phyloP scores from a whole-genome alignment of 2,797 vertebrate genomes.

The Enteromius paludinosus region DNA sequence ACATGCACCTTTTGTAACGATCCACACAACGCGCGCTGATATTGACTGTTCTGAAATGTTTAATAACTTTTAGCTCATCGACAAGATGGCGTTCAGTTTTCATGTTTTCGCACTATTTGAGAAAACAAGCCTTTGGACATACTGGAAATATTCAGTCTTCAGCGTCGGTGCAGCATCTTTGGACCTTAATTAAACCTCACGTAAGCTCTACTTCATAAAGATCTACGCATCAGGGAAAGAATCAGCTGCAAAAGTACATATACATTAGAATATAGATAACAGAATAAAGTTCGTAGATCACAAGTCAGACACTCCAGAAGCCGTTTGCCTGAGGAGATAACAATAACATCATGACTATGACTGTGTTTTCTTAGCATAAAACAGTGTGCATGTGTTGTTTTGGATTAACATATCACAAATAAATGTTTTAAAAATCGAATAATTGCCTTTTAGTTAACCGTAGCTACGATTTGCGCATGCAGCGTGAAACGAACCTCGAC shows the following conservation, averaged over 20 bases:
- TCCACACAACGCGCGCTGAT: not conserved
- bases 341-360: not conserved
- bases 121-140: not conserved
- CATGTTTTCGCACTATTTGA: not conserved
- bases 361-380: not conserved
- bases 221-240: not conserved
- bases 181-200: too few relatives aligned
- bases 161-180: not conserved
- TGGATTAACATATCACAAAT: not conserved
- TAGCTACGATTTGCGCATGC: not conserved
- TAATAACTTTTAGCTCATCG: not conserved
- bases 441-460: not conserved
- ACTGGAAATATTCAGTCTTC: not conserved
- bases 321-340: not conserved
- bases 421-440: not conserved
- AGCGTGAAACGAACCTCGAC: not conserved
- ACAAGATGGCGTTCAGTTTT: not conserved
- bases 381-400: not conserved
- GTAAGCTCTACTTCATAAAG: not conserved
- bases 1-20: not conserved
- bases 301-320: not conserved
- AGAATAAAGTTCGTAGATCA: not conserved
- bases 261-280: not conserved
- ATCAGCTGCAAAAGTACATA: not conserved
- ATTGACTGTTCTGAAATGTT: constrained; percentile 12